Evolutionary conservation across 2,113 vertebrate genomes (phyloP), one percentile per base, ranked within the genome.

Genomic region (Xerus inauris): DNA sequence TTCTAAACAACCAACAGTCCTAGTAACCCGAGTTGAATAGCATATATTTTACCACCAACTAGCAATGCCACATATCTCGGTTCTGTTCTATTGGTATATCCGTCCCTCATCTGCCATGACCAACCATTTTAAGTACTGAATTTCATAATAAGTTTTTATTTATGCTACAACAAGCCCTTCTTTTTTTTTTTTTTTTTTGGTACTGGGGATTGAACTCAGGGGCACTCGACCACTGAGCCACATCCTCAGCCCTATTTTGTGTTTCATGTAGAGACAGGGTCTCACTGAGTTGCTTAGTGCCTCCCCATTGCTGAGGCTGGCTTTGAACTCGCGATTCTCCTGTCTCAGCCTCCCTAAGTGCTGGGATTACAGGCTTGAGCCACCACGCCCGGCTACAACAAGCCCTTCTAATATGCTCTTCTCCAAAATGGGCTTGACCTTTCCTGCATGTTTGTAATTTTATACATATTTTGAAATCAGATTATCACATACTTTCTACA

Each of bases 121-220:
- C 28, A 65, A 1, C 40, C 19, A 47, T 89, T 80, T 81, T 45
- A 82, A 54, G 59, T 54, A 83, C 19, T 42, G 67, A 86, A 17
- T 38, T 95, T 90, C n/a, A 54, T 51, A 69, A 69, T 75, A 81
- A 38, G 51, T 45, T 91, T 94, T 95, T 28, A 88, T 32, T 73
- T 89, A 76, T 49, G 32, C 38, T 72, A 92, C 19, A 13, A 62
- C 26, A 93, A 49, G 49, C 49, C 49, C 49, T 49, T 49, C n/a
- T n/a, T n/a, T n/a, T n/a, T n/a, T n/a, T n/a, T n/a, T n/a, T n/a
- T n/a, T n/a, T n/a, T n/a, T n/a, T n/a, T n/a, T n/a, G n/a, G n/a
- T n/a, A n/a, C n/a, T n/a, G n/a, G n/a, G n/a, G n/a, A n/a, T n/a
- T n/a, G n/a, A n/a, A n/a, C n/a, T n/a, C n/a, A n/a, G n/a, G n/a